These are phyloP conservation scores for Drosophila mimica DNA, from an alignment of 2,888 invertebrate genomes.

Conservation along the genomic window DNA sequence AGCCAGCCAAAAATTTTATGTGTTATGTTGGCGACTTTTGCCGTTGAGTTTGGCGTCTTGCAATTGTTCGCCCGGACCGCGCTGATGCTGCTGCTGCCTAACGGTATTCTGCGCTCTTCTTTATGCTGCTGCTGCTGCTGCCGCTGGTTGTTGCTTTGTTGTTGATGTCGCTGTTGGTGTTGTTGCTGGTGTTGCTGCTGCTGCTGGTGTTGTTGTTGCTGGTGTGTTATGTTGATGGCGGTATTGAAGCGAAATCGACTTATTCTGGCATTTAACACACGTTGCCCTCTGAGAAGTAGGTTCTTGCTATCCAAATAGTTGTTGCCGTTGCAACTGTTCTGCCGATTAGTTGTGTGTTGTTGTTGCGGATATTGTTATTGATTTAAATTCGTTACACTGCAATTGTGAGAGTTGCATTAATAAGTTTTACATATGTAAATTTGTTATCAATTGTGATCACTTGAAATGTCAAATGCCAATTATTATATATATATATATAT, in stretches of 20 bases:
- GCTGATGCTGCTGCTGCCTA: constrained; percentile 18
- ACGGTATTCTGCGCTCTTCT: constrained; percentile 25
- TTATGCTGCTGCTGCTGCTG: constrained; percentile 20
- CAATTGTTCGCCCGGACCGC: constrained; percentile 49
- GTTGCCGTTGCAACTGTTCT: not conserved
- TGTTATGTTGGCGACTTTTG: constrained; percentile 81
- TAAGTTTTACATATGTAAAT: not conserved
- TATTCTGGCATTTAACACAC: constrained; percentile 67
- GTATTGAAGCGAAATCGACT: constrained; percentile 73
- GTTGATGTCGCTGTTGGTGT: constrained; percentile 29
- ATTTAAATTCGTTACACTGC: constrained; percentile 72
- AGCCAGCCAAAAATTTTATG: constrained; percentile 79
- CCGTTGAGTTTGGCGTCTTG: constrained; percentile 79
- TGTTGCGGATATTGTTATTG: constrained; percentile 34
- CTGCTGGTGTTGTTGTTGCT: constrained; percentile 38
- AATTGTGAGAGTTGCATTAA: constrained; percentile 8
- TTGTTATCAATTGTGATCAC: not conserved
- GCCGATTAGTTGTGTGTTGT: constrained; percentile 7
- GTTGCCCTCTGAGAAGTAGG: constrained; percentile 13
- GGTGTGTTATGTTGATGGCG: constrained; percentile 68
- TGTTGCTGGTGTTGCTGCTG: constrained; percentile 28
- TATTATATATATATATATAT: not conserved
- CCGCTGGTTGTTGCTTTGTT: constrained; percentile 13
- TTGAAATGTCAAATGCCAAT: not conserved
- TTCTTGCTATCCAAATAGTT: constrained; percentile 7